Conservation (phyloP, 2,888 invertebrate species). For the Drosophila recens region DNA sequence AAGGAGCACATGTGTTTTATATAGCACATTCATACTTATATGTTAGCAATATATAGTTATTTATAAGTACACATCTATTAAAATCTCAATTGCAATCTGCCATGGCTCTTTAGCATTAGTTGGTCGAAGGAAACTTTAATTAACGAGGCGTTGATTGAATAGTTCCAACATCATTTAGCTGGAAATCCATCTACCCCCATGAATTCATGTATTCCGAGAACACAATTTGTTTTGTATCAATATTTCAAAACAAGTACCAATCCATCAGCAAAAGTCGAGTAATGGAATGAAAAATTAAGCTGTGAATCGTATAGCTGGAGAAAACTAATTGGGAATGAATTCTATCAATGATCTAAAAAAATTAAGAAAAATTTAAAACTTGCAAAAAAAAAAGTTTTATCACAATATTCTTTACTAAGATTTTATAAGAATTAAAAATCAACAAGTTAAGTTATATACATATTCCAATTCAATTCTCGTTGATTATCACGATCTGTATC, state of each 20-base stretch:
- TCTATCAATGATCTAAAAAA: background rate
- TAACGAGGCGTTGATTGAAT: conserved; percentile 69
- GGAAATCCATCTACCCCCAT: conserved; percentile 28
- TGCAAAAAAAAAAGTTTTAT: background rate
- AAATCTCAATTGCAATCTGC: conserved; percentile 65
- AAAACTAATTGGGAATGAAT: no score
- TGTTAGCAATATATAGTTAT: conserved; percentile 23
- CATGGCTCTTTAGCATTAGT: conserved; percentile 53
- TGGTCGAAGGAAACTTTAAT: conserved; percentile 50
- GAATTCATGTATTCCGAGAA: conserved; percentile 1
- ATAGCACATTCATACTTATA: conserved; percentile 1
- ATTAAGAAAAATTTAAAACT: background rate
- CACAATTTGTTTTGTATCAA: conserved; percentile 17
- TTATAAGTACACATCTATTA: conserved; percentile 20
- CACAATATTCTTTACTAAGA: background rate
- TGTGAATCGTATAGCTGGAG: background rate
- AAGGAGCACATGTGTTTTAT: conserved; percentile 59
- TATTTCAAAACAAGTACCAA: conserved; percentile 1
- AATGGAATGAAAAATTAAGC: background rate
- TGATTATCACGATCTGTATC: conserved; percentile 1
- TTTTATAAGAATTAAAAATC: background rate
- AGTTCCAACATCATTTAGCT: conserved; percentile 34
- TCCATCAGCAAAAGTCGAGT: background rate
- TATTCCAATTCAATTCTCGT: background rate
- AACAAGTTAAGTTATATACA: background rate